These are phyloP conservation scores for Gila orcuttii DNA, from an alignment of 2,113 vertebrate species.

Conservation along the genomic window DNA sequence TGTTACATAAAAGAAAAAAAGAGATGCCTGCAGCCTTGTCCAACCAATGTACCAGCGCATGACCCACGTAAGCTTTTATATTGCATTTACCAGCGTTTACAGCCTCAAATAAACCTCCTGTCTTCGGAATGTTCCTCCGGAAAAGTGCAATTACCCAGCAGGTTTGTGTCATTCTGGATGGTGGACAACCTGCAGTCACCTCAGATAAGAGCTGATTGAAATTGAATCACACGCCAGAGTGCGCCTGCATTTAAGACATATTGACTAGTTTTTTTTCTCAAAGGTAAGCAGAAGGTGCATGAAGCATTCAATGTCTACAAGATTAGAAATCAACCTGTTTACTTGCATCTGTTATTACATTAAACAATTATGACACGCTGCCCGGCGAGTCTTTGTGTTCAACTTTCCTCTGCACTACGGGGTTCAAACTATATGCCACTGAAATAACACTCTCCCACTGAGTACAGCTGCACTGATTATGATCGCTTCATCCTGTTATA, in stretches of 20 bases:
- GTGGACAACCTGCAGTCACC: background rate
- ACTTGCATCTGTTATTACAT: constrained; percentile 7
- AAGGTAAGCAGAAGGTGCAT: background rate
- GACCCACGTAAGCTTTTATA: background rate
- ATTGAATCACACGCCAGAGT: constrained; percentile 18
- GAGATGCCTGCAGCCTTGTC: background rate
- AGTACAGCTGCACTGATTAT: background rate
- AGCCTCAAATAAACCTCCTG: constrained; percentile 12
- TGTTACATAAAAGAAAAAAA: background rate
- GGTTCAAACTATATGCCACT: background rate
- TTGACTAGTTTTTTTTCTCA: constrained; percentile 22
- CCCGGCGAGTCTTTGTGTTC: background rate
- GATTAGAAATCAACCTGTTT: constrained; percentile 28
- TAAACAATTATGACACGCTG: background rate
- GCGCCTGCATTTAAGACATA: background rate
- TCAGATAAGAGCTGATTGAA: constrained; percentile 27
- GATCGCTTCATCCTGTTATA: background rate
- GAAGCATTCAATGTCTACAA: constrained; percentile 5
- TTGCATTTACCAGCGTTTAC: background rate
- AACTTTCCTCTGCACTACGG: background rate
- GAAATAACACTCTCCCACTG: background rate
- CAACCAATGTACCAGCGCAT: background rate
- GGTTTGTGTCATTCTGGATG: constrained; percentile 15
- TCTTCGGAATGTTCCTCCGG: background rate
- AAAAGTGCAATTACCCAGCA: constrained; percentile 4